Percentiles rank a stretch among this genome's conserved stretches.
These are phyloP conservation scores for Drosophila melanogaster DNA, from an alignment of 1,140 invertebrate species.

Conservation along the genomic window Release_6_plus_ISO1_MT NT_037436.4:16391501-16392000, in stretches of 20 bases:
- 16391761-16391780: slow-evolving; percentile 36
- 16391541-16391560: slow-evolving; percentile 68
- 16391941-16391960: background rate
- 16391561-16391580: slow-evolving; percentile 76
- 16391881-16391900: background rate
- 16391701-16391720: slow-evolving; percentile 63
- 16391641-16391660: slow-evolving; percentile 60
- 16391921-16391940: background rate
- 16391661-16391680: slow-evolving; percentile 62
- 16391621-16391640: slow-evolving; percentile 12
- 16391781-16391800: slow-evolving; percentile 11
- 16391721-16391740: slow-evolving; percentile 73
- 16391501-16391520: slow-evolving; percentile 66
- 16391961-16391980: too few species aligned
- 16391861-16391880: background rate
- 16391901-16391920: slow-evolving; percentile 2
- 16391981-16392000: too few species aligned
- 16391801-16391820: slow-evolving; percentile 8
- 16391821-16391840: slow-evolving; percentile 32
- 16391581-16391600: slow-evolving; percentile 66
- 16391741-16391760: slow-evolving; percentile 68
- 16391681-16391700: slow-evolving; percentile 43
- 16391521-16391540: slow-evolving; percentile 73
- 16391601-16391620: slow-evolving; percentile 63
- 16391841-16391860: slow-evolving; percentile 11